Conservation (phyloP, 1,140 invertebrate genomes). For the Bradysia coprophila region DNA sequence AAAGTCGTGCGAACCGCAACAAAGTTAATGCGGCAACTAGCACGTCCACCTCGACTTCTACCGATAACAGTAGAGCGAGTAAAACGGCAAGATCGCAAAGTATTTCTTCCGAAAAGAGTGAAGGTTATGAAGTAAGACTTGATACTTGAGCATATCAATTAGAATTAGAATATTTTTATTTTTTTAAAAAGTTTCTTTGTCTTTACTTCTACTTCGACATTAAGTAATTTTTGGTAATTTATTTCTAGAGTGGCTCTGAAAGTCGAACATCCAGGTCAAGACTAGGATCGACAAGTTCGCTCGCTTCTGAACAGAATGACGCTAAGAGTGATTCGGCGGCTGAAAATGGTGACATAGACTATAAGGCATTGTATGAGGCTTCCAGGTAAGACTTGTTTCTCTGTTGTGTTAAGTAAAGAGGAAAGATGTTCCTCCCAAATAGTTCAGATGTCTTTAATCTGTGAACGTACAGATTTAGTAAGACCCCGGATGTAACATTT, state of each 20-base stretch:
- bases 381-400: slow-evolving; percentile 30
- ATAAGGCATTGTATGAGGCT: slow-evolving; percentile 64
- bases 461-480: no score
- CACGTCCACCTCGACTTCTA: not conserved
- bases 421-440: not conserved
- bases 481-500: no score
- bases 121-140: slow-evolving; percentile 47
- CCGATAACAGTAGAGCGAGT: not conserved
- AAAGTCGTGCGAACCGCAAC: slow-evolving; percentile 18
- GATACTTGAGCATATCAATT: not conserved
- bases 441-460: no score
- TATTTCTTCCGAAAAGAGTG: slow-evolving; percentile 28
- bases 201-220: not conserved
- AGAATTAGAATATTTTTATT: no score
- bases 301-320: slow-evolving; percentile 23
- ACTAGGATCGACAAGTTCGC: slow-evolving; percentile 32
- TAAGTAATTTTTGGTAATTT: not conserved
- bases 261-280: slow-evolving; percentile 31
- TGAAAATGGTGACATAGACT: slow-evolving; percentile 59
- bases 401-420: slow-evolving; percentile 2
- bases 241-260: slow-evolving; percentile 55
- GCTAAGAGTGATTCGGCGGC: slow-evolving; percentile 28
- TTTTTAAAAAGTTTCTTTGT: no score
- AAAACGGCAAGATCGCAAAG: slow-evolving; percentile 19
- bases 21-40: no score